Evolutionary conservation across 2,888 invertebrate genomes (phyloP), one percentile per base, ranked within the genome.

Genomic region (Pseudolycoriella hygida): DNA sequence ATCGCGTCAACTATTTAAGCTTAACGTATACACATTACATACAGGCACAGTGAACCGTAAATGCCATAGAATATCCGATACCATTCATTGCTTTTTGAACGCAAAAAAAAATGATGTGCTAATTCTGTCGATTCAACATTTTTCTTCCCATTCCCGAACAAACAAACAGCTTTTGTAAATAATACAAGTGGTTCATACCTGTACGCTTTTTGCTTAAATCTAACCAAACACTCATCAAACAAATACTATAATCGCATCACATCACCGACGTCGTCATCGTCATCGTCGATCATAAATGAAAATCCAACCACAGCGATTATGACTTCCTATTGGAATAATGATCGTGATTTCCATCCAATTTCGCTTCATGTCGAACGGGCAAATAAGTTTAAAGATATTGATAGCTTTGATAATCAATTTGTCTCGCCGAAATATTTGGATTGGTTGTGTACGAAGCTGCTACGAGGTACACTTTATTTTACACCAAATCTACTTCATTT

Each of bases 201-300:
- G 50, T 53, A 53, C 55, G 53, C 54, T 54, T 55, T 58, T 52
- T 58, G 54, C 49, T 52, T 51, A 46, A 47, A 51, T 48, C 49
- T 52, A 40, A 18, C 40, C 15, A 3, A 40, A 40, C 18, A 17
- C 11, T 6, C 10, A 17, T 14, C 10, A 17, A n/a, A 15, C 14
- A 38, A 38, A 15, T 15, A 15, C 12, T 14, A 34, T 10, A 34
- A 34, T 38, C 8, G 8, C 14, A 37, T 15, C 15, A 37, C 3
- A 37, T 14, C 15, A 12, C 14, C n/a, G 4, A 12, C n/a, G 8
- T 25, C 25, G 25, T 8, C 25, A 25, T 25, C 25, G 8, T 25
- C 25, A 25, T 25, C 25, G 10, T 15, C 38, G 15, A 38, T 17
- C 2, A 38, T 17, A 38, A 38, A 10, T 10, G 17, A n/a, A 3